phyloP scores from a whole-genome alignment of 2,113 vertebrate genomes.

The Rhinolophus sinicus region DNA sequence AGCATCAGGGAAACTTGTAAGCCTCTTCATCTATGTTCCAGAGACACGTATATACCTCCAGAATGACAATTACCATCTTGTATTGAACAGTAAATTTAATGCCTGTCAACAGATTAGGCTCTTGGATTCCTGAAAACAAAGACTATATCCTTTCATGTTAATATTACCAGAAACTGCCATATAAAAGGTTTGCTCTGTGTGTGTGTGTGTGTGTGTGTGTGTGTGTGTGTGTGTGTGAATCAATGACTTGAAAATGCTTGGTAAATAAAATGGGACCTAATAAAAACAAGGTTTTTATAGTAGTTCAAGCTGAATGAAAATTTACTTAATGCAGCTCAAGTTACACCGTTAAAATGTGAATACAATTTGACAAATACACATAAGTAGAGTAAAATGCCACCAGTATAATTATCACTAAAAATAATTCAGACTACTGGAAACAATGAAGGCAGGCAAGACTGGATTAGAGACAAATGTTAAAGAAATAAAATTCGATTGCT shows the following conservation, averaged over 20 bases:
- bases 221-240: not conserved
- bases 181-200: not conserved
- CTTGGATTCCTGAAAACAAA: constrained; percentile 22
- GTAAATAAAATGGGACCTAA: constrained; percentile 58
- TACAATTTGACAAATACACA: constrained; percentile 50
- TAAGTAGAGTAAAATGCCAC: constrained; percentile 55
- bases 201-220: too few species aligned
- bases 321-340: constrained; percentile 41
- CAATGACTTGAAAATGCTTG: constrained; percentile 41
- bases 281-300: constrained; percentile 43
- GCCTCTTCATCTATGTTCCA: not conserved
- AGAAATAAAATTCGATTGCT: constrained; percentile 69
- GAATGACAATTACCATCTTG: not conserved
- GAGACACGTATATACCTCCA: not conserved
- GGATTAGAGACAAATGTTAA: constrained; percentile 61
- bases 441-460: constrained; percentile 56
- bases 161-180: not conserved
- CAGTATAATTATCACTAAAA: constrained; percentile 70
- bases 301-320: constrained; percentile 62
- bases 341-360: constrained; percentile 49
- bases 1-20: not conserved
- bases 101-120: not conserved
- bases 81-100: not conserved
- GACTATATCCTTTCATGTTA: not conserved
- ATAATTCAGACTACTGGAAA: constrained; percentile 61